Percentiles rank a stretch among this genome's conserved stretches.
phyloP scores from a whole-genome alignment of 92 coral and sea anemone genomes.

The Blastomussa wellsi region DNA sequence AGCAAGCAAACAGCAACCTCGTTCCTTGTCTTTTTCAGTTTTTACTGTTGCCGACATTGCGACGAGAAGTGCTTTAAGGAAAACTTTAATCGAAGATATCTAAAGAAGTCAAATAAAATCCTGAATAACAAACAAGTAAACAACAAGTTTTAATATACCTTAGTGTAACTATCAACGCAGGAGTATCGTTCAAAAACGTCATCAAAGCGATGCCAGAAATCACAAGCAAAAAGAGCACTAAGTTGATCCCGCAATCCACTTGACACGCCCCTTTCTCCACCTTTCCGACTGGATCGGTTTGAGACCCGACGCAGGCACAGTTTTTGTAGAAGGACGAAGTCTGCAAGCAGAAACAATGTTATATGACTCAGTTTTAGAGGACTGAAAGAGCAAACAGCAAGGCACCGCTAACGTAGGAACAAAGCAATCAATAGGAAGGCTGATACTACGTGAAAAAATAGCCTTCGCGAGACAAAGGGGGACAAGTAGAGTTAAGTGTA shows the following conservation, averaged over 20 bases:
- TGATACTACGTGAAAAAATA: no score
- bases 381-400: no score
- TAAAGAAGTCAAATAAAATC: background rate
- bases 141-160: slow-evolving; percentile 44
- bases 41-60: no score
- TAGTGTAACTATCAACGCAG: slow-evolving; percentile 63
- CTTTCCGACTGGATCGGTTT: slow-evolving; percentile 3
- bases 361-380: no score
- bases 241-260: slow-evolving; percentile 58
- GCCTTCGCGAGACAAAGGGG: no score
- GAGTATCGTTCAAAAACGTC: slow-evolving; percentile 68
- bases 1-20: no score
- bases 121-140: background rate
- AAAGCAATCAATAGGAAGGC: no score
- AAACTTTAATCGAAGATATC: no score
- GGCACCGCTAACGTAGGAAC: no score
- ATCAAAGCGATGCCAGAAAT: slow-evolving; percentile 48
- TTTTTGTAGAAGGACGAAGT: slow-evolving; percentile 5
- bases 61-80: no score
- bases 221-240: slow-evolving; percentile 44
- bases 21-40: no score
- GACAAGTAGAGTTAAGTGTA: no score
- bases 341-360: background rate
- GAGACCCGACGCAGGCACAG: slow-evolving; percentile 15
- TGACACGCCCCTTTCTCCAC: slow-evolving; percentile 61